phyloP scores from a whole-genome alignment of 2,888 invertebrate species.

The Oligia latruncula region DNA sequence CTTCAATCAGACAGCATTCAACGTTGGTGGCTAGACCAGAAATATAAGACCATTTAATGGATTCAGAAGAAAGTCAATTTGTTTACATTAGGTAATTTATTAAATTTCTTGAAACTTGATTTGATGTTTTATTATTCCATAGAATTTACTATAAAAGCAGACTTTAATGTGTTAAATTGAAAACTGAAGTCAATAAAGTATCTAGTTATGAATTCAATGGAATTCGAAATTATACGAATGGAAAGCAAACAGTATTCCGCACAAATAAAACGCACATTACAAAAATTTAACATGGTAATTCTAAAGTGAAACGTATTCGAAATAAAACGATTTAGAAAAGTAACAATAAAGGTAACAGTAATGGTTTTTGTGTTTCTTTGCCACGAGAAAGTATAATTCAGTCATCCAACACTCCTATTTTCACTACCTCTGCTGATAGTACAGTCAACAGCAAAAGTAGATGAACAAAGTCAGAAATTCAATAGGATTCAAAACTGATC shows the following conservation, averaged over 20 bases:
- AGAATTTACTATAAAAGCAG: neutral
- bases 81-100: conserved; percentile 1
- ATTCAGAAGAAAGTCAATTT: conserved; percentile 34
- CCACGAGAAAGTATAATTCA: too few relatives aligned
- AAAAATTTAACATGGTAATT: neutral
- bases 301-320: neutral
- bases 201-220: neutral
- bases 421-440: too few relatives aligned
- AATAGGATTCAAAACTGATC: too few relatives aligned
- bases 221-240: neutral
- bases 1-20: conserved; percentile 66
- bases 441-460: too few relatives aligned
- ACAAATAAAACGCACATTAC: neutral
- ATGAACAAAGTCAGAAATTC: too few relatives aligned
- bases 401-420: neutral
- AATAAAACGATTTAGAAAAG: neutral
- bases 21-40: conserved; percentile 36
- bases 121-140: neutral
- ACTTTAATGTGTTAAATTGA: neutral
- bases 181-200: neutral
- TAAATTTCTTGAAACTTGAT: conserved; percentile 9
- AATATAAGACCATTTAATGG: conserved; percentile 33
- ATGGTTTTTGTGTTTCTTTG: neutral
- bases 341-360: too few relatives aligned
- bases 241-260: neutral